A percentile compares a stretch with the other conserved stretches of the same genome.
These are phyloP conservation scores for Gymnobelideus leadbeateri DNA, from an alignment of 2,113 vertebrate species.

Conservation along the genomic window DNA sequence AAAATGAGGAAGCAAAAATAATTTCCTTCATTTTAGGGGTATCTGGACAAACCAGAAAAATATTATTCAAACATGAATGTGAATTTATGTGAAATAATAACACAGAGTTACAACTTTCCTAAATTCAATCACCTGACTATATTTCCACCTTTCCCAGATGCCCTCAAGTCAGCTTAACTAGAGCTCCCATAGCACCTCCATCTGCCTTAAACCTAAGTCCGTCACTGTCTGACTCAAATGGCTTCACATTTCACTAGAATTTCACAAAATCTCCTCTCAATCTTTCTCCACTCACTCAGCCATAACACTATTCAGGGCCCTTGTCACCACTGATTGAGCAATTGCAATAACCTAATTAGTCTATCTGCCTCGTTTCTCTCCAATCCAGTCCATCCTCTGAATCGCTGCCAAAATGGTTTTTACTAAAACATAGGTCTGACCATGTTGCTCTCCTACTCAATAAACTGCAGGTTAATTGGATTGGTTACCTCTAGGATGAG, in stretches of 20 bases:
- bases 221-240: background rate
- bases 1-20: slow-evolving; percentile 15
- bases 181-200: background rate
- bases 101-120: background rate
- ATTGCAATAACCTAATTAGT: background rate
- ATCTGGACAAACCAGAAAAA: slow-evolving; percentile 15
- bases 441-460: background rate
- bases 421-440: background rate
- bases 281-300: background rate
- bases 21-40: background rate
- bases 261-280: background rate
- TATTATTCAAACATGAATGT: slow-evolving; percentile 9
- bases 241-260: background rate
- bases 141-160: background rate
- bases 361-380: background rate
- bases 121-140: background rate
- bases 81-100: slow-evolving; percentile 10
- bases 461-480: background rate
- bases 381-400: background rate
- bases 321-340: background rate
- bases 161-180: background rate
- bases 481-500: background rate
- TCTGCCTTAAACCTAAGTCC: background rate
- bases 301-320: background rate
- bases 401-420: background rate